A percentile compares a stretch with the other conserved stretches of the same genome.
phyloP scores from a whole-genome alignment of 1,140 invertebrate genomes.

The Lasaia peninsularis region DNA sequence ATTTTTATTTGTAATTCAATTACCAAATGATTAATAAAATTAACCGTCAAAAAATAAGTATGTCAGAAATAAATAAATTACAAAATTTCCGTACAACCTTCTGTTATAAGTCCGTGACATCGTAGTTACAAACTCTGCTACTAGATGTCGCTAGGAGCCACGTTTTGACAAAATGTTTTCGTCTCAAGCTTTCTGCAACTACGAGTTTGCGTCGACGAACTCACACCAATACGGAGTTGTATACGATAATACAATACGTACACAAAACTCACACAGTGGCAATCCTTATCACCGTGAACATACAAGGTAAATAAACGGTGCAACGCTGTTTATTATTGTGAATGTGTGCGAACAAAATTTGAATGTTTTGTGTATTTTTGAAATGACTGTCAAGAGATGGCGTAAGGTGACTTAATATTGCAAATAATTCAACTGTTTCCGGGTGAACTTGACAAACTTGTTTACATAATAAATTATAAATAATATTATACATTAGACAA shows the following conservation, averaged over 20 bases:
- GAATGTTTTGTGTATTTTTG: slow-evolving; percentile 5
- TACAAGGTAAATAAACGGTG: slow-evolving; percentile 24
- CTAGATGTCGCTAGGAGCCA: slow-evolving; percentile 57
- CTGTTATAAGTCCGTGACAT: slow-evolving; percentile 24
- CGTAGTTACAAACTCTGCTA: slow-evolving; percentile 32
- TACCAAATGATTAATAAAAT: no score
- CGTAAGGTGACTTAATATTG: slow-evolving; percentile 16
- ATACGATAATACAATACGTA: neutral
- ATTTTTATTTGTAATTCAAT: no score
- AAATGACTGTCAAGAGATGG: slow-evolving; percentile 29
- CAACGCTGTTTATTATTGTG: slow-evolving; percentile 3
- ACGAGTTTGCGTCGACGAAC: slow-evolving; percentile 19
- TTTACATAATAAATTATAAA: no score
- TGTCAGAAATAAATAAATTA: neutral
- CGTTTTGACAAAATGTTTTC: slow-evolving; percentile 10
- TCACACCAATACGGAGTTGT: slow-evolving; percentile 16
- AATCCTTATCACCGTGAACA: slow-evolving; percentile 10
- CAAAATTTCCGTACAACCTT: slow-evolving; percentile 29
- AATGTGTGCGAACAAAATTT: slow-evolving; percentile 20
- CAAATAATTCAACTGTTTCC: no score
- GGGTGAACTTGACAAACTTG: no score
- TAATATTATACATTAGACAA: no score
- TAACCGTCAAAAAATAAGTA: no score
- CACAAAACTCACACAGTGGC: neutral
- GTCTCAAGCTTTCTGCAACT: slow-evolving; percentile 11